Base-by-base conservation (phyloP, 1,140 invertebrate genomes). In the Dendroctonus valens region DNA sequence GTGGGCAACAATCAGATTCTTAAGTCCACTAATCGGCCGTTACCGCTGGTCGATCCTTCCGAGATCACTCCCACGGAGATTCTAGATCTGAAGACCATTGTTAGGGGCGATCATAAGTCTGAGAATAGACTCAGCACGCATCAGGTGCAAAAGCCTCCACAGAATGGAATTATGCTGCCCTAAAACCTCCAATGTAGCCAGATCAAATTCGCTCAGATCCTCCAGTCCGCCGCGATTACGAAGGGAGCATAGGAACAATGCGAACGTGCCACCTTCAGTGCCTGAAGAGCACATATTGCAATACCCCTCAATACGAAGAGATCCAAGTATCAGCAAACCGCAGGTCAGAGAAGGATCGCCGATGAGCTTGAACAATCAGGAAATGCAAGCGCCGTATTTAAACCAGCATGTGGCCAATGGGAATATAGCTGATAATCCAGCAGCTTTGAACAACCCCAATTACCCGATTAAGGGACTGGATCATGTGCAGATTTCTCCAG, bases 51-150 rank as follows among this genome's bases (percentile, higher is more conserved):
- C 4, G 96, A 99, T 84, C 96, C 96, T 3, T 97, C 93, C 5
- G 92, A 93, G 81, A 98, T 98, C 37, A 99, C 97, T 52, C 93
- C 92, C 6, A 96, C 94, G 5, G 96, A 98, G 80, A 97, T 98
- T 69, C 82, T 96, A 51, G 93, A 97, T 74, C 82, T 97, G 6
- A 94, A 94, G 83, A 96, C 93, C 8, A 94, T 97, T 69, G 94
- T 97, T 0, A 82, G 93, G 74, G 91, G 90, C 51, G 84, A 87
- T 73, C 83, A 86, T 74, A 84, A 86, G 73, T 78, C 67, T 73
- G 74, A 67, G 77, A 77, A 69, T 73, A 72, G 59, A 58, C 67
- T 60, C 69, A 71, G 44, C 66, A 71, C 57, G 48, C 63, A 69
- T n/a, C 71, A 71, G 76, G 55, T 60, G 7, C 82, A 83, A 15